These are phyloP conservation scores for Thamnophis sirtalis DNA, from an alignment of 2,113 vertebrate species.

Conservation along the genomic window DNA sequence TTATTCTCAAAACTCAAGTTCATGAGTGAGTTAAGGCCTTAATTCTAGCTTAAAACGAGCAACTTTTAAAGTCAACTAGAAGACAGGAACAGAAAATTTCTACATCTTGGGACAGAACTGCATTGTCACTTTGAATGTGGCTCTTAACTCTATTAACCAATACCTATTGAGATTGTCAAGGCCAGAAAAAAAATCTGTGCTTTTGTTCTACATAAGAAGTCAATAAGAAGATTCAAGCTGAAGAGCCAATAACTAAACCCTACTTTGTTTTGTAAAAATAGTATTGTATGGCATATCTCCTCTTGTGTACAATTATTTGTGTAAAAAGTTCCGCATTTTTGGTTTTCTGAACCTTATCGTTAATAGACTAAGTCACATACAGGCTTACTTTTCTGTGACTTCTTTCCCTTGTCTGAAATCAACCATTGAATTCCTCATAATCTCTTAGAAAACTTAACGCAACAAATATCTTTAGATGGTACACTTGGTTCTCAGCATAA, in stretches of 20 bases:
- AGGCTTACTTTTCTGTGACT: not conserved
- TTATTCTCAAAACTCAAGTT: not conserved
- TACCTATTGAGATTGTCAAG: not conserved
- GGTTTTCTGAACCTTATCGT: not conserved
- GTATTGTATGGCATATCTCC: not conserved
- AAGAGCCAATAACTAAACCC: not conserved
- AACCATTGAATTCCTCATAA: not conserved
- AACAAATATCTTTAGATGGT: not conserved
- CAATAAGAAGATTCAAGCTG: not conserved
- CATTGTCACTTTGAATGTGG: not conserved
- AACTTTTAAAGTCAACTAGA: not conserved
- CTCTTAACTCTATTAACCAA: not conserved
- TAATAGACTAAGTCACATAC: not conserved
- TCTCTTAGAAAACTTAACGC: not conserved
- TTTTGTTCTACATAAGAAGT: not conserved
- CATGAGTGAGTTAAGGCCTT: not conserved
- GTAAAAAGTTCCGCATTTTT: not conserved
- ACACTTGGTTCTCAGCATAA: not conserved
- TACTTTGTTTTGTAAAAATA: not conserved
- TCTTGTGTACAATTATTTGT: not conserved
- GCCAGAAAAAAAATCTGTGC: not conserved
- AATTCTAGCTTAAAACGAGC: not conserved
- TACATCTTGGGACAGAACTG: not conserved
- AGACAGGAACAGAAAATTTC: not conserved
- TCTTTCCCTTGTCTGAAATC: not conserved